Conservation (phyloP, 2,797 vertebrate species). For the Leptoclinus maculatus region DNA sequence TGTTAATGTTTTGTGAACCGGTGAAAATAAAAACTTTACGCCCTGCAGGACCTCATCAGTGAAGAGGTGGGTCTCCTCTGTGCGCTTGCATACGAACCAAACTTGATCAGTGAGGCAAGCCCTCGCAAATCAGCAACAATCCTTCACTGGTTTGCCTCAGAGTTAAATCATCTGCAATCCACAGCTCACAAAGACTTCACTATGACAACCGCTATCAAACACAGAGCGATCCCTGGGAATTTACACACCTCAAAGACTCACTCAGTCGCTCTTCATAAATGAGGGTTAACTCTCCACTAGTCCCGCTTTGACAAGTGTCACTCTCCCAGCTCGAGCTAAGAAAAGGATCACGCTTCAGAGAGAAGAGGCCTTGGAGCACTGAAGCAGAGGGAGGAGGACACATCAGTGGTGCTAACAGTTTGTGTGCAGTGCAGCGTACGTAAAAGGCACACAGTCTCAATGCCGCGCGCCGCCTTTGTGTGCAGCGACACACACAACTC, state of each 20-base stretch:
- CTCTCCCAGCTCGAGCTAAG: constrained; percentile 6
- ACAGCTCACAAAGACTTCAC: background rate
- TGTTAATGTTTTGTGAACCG: constrained; percentile 7
- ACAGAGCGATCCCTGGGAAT: background rate
- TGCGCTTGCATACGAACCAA: background rate
- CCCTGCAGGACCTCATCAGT: background rate
- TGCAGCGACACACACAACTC: background rate
- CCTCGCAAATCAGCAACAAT: background rate
- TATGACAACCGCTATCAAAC: background rate
- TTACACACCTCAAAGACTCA: background rate
- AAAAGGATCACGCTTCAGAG: constrained; percentile 9
- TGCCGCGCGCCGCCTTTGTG: background rate
- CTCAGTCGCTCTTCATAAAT: background rate
- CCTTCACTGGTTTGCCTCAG: background rate
- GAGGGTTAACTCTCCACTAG: background rate
- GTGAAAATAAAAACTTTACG: constrained; percentile 12
- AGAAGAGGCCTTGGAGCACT: constrained; percentile 22
- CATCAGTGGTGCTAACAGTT: constrained; percentile 13
- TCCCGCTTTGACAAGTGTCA: constrained; percentile 16
- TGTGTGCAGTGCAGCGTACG: background rate
- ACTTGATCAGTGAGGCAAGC: background rate
- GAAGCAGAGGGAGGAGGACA: constrained; percentile 1
- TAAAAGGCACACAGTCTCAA: constrained; percentile 2
- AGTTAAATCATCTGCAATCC: background rate
- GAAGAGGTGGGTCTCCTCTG: background rate